These are phyloP conservation scores for Apodemus speciosus DNA, from an alignment of 2,113 vertebrate species.

Conservation along the genomic window DNA sequence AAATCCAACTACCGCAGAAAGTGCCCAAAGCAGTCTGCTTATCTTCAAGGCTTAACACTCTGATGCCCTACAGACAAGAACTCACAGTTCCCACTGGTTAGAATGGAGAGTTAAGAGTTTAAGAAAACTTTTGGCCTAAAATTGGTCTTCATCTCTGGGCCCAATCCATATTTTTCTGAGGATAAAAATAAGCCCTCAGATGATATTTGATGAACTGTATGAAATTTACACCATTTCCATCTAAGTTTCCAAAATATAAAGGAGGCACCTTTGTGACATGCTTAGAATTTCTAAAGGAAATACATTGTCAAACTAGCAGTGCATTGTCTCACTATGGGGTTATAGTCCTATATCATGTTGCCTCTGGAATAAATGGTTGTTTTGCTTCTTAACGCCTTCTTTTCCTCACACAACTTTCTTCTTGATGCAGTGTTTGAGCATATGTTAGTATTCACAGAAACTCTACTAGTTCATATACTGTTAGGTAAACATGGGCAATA, in stretches of 20 bases:
- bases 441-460: not conserved
- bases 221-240: not conserved
- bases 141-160: not conserved
- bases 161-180: not conserved
- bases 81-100: not conserved
- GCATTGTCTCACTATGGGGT: too few relatives aligned
- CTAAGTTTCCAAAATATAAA: slow-evolving; percentile 43
- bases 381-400: not conserved
- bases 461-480: not conserved
- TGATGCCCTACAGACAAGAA: not conserved
- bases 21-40: slow-evolving; percentile 58
- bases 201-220: slow-evolving; percentile 10
- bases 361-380: not conserved
- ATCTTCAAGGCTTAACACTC: not conserved
- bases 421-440: slow-evolving; percentile 14
- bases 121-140: not conserved
- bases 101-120: not conserved
- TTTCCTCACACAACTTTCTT: not conserved
- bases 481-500: not conserved
- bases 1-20: slow-evolving; percentile 74
- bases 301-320: not conserved
- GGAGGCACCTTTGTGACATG: slow-evolving; percentile 6
- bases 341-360: not conserved
- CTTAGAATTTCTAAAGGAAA: slow-evolving; percentile 19
- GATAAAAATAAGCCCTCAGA: not conserved